These are phyloP conservation scores for Chamaea fasciata DNA, from an alignment of 2,113 vertebrate genomes.

Conservation along the genomic window DNA sequence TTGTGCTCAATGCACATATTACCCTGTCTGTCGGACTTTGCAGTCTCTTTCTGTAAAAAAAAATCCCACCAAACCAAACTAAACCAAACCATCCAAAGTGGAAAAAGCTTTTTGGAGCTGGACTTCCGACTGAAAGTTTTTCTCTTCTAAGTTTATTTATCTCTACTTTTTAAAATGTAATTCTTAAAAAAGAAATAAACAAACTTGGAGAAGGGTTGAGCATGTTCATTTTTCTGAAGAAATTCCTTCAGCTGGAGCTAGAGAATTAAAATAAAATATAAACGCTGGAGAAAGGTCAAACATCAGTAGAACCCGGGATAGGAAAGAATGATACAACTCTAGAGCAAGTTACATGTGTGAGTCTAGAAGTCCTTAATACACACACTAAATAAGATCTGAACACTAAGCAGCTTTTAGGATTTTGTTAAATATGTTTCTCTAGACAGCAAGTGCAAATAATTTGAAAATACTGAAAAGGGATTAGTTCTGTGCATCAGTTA, in stretches of 20 bases:
- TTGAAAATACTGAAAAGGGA: background rate
- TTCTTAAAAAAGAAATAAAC: background rate
- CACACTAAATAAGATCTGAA: background rate
- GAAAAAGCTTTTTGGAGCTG: background rate
- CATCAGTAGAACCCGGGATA: background rate
- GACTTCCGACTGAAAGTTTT: background rate
- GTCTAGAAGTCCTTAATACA: background rate
- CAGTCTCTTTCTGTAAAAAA: background rate
- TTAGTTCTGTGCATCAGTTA: background rate
- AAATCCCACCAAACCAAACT: background rate
- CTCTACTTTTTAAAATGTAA: background rate
- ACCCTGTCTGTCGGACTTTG: background rate
- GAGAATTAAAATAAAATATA: background rate
- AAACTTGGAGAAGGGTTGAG: background rate
- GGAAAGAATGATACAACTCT: background rate
- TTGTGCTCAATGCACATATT: background rate
- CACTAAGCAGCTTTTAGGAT: background rate
- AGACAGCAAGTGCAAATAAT: background rate
- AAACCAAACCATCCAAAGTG: background rate
- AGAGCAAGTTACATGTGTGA: background rate
- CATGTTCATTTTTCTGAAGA: background rate
- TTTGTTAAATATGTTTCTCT: background rate
- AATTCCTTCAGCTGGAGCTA: background rate
- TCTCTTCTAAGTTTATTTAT: background rate
- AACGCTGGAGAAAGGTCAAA: background rate